Evolutionary conservation across 2,888 invertebrate species (phyloP).

Genomic region (Carabus problematicus): DNA sequence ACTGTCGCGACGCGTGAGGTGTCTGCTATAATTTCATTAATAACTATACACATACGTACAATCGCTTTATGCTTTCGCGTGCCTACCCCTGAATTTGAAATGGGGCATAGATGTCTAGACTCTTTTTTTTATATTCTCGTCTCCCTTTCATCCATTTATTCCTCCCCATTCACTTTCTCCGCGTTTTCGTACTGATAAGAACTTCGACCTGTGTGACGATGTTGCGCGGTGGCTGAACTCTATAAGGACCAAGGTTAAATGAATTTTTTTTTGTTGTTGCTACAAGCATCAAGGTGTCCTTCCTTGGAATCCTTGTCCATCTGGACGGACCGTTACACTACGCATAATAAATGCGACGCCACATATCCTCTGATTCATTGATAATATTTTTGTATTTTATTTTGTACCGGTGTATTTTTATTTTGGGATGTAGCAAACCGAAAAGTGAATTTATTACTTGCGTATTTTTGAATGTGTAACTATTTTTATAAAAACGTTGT

Average conservation of each 20-base stretch:
- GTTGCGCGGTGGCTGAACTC: constrained; percentile 12
- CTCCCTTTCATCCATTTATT: background rate
- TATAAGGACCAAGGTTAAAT: constrained; percentile 3
- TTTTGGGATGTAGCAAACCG: too few species aligned
- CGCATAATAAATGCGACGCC: too few species aligned
- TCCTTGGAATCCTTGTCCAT: too few species aligned
- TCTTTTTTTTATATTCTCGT: constrained; percentile 7
- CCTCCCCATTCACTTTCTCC: background rate
- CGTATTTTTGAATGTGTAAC: too few species aligned
- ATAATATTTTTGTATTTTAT: too few species aligned
- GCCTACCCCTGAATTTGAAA: background rate
- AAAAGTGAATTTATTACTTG: too few species aligned
- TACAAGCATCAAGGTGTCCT: too few species aligned
- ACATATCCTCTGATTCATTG: too few species aligned
- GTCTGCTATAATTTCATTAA: constrained; percentile 16
- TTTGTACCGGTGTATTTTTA: too few species aligned
- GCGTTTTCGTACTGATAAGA: constrained; percentile 7
- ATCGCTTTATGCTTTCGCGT: background rate
- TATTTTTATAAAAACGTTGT: too few species aligned
- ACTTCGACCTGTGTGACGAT: constrained; percentile 6
- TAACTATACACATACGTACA: constrained; percentile 2
- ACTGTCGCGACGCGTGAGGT: background rate
- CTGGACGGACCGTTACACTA: too few species aligned
- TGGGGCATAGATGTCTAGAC: constrained; percentile 2
- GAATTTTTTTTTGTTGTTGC: background rate